These are phyloP conservation scores for Melieria omissa DNA, from an alignment of 2,888 invertebrate species.

Conservation along the genomic window DNA sequence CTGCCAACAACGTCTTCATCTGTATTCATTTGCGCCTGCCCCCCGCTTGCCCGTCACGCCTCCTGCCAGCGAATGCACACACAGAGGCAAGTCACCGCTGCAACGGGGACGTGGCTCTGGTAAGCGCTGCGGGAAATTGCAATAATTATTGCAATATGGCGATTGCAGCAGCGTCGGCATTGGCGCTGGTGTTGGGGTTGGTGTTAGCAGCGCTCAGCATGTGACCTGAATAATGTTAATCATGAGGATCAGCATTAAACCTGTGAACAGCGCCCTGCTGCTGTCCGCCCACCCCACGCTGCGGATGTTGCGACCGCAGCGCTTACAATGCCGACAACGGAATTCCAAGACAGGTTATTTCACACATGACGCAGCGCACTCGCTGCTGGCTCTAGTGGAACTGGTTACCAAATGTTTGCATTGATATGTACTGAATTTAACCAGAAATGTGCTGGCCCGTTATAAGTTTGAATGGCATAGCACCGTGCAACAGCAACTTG, in stretches of 20 bases:
- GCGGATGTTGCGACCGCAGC: not conserved
- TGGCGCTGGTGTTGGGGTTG: not conserved
- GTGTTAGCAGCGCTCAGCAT: not conserved
- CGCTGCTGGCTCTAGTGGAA: too few species aligned
- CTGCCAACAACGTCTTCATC: not conserved
- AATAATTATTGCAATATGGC: conserved; percentile 23
- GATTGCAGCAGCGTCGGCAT: not conserved
- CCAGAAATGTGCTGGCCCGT: too few species aligned
- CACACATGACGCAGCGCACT: too few species aligned
- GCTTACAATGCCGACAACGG: not conserved
- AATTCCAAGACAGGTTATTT: too few species aligned
- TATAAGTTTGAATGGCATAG: too few species aligned
- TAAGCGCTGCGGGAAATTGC: not conserved
- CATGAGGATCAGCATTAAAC: conserved; percentile 17
- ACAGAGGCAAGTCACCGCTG: not conserved
- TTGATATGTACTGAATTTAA: too few species aligned
- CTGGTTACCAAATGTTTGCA: too few species aligned
- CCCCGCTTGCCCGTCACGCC: not conserved
- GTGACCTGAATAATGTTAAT: conserved; percentile 28
- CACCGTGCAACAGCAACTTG: too few species aligned
- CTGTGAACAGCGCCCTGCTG: not conserved
- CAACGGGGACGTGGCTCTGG: too few species aligned
- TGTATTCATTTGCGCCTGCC: not conserved
- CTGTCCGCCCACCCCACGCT: not conserved
- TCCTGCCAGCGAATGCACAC: too few species aligned